These are phyloP conservation scores for Urosaurus nigricauda DNA, from an alignment of 2,797 vertebrate species.

Conservation along the genomic window DNA sequence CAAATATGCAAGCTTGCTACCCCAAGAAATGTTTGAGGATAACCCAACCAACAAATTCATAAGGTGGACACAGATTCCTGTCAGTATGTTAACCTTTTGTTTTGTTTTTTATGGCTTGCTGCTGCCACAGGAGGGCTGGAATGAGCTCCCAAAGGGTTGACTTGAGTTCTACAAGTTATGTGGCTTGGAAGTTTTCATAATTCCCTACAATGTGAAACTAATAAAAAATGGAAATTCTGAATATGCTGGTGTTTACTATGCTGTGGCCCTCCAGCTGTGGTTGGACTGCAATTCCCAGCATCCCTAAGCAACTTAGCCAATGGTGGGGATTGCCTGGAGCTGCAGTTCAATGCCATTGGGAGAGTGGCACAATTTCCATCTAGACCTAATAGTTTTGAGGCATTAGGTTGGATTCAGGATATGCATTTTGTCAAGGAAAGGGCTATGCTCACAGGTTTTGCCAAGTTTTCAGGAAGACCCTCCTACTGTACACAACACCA, in stretches of 20 bases:
- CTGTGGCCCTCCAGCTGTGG: too few relatives aligned
- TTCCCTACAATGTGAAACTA: neutral
- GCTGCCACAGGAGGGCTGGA: neutral
- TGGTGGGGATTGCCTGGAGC: too few relatives aligned
- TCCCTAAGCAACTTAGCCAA: too few relatives aligned
- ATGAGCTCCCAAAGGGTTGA: neutral
- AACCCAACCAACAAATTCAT: constrained; percentile 20
- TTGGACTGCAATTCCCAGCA: too few relatives aligned
- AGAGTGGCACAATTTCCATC: too few relatives aligned
- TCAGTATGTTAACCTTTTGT: constrained; percentile 35
- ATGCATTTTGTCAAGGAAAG: neutral
- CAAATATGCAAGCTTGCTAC: constrained; percentile 57
- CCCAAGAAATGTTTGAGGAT: constrained; percentile 51
- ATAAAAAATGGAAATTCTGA: neutral
- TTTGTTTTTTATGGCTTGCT: constrained; percentile 12
- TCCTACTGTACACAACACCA: neutral
- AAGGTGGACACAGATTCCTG: neutral
- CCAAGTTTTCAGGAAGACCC: neutral
- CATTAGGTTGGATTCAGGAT: neutral
- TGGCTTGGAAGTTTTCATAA: neutral
- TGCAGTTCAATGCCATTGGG: neutral
- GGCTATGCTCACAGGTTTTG: neutral
- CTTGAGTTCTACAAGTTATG: neutral
- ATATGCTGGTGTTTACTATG: neutral
- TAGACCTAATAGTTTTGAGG: neutral